Conservation (phyloP, 1,140 invertebrate species). For the Panagrolaimus sp. region DNA sequence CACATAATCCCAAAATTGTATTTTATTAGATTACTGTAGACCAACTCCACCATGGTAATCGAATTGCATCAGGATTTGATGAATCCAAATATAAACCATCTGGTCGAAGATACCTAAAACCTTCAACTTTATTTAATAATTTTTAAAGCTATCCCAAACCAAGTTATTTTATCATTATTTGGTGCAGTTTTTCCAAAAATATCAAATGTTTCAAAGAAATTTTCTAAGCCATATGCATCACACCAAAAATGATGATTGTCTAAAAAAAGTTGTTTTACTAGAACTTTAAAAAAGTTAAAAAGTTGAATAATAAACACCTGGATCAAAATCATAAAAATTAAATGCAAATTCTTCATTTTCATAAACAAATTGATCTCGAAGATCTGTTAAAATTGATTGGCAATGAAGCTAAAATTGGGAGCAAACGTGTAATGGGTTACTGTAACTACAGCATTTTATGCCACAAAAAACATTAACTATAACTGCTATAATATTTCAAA, state of each 20-base stretch:
- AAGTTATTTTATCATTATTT: conserved; percentile 23
- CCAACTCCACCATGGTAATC: neutral
- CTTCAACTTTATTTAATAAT: neutral
- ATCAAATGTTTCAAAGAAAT: conserved; percentile 29
- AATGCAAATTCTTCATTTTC: conserved; percentile 24
- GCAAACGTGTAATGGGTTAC: neutral
- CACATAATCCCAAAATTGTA: too few relatives aligned
- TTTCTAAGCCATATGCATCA: conserved; percentile 32
- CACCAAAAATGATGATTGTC: conserved; percentile 35
- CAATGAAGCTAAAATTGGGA: conserved; percentile 27
- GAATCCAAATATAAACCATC: neutral
- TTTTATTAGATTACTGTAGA: too few relatives aligned
- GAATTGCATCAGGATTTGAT: neutral
- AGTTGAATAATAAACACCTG: conserved; percentile 22
- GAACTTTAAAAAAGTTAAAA: neutral
- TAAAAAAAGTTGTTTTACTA: neutral
- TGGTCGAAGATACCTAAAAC: neutral
- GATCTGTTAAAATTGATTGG: conserved; percentile 27
- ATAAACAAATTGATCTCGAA: conserved; percentile 23
- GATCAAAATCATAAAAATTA: conserved; percentile 34
- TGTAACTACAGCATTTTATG: too few relatives aligned
- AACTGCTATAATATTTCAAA: too few relatives aligned
- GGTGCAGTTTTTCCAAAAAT: conserved; percentile 32
- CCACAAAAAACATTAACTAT: too few relatives aligned
- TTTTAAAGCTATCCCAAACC: conserved; percentile 11